Percentiles rank a stretch among this genome's conserved stretches.
phyloP scores from a whole-genome alignment of 2,113 vertebrate genomes.

The Petrocephalus zakoni region DNA sequence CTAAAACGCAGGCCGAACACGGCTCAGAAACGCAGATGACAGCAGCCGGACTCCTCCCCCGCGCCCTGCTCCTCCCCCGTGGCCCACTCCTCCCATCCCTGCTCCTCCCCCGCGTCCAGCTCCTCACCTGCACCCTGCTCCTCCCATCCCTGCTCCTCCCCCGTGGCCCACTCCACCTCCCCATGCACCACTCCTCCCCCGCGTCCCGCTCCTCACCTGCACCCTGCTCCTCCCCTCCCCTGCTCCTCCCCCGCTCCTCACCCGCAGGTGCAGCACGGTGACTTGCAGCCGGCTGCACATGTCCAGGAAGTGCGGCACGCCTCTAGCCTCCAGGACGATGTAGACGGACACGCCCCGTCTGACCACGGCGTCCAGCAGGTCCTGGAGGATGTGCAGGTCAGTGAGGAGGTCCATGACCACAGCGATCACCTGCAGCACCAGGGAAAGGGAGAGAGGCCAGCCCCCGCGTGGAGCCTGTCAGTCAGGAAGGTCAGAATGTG shows the following conservation, averaged over 20 bases:
- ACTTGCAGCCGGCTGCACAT: conserved; percentile 81
- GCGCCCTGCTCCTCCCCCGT: too few species aligned
- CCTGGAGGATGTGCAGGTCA: conserved; percentile 83
- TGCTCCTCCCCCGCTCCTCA: too few species aligned
- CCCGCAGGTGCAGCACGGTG: conserved; percentile 72
- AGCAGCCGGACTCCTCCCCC: too few species aligned
- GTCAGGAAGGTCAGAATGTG: not conserved
- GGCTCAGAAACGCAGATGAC: not conserved
- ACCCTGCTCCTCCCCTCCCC: too few species aligned
- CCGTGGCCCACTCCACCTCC: too few species aligned
- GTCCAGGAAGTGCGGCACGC: conserved; percentile 78
- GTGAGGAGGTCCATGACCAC: conserved; percentile 91
- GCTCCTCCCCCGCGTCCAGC: too few species aligned
- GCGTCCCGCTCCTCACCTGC: too few species aligned
- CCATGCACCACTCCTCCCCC: too few species aligned
- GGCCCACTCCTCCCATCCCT: too few species aligned
- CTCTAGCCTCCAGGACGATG: conserved; percentile 72
- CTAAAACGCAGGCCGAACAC: not conserved
- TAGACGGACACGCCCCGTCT: conserved; percentile 82
- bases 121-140: too few species aligned
- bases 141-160: too few species aligned
- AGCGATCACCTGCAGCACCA: conserved; percentile 70
- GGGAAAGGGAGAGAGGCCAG: not conserved
- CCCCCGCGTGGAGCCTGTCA: too few species aligned
- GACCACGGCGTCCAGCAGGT: conserved; percentile 77